Percentiles rank a stretch among this genome's conserved stretches.
Conservation (phyloP, 2,113 vertebrate genomes). For the chimpanzee (Pan troglodytes) region NHGRI_mPanTro3-v2.1_pri NC_072408.2:12635501-12636000, state of each 20-base stretch:
- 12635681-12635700: neutral
- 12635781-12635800: neutral
- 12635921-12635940: conserved; percentile 74
- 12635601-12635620: neutral
- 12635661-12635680: neutral
- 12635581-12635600: neutral
- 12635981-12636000: conserved; percentile 49
- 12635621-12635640: neutral
- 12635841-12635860: conserved; percentile 30
- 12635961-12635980: neutral
- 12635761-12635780: neutral
- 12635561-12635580: neutral
- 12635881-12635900: conserved; percentile 60
- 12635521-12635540: neutral
- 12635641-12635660: neutral
- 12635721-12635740: neutral
- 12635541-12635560: neutral
- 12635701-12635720: neutral
- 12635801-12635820: neutral
- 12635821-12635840: conserved; percentile 63
- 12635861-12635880: conserved; percentile 54
- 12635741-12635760: no score
- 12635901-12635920: conserved; percentile 63
- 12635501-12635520: neutral
- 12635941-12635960: conserved; percentile 68